These are phyloP conservation scores for Numenius arquata DNA, from an alignment of 2,113 vertebrate species.

Conservation along the genomic window DNA sequence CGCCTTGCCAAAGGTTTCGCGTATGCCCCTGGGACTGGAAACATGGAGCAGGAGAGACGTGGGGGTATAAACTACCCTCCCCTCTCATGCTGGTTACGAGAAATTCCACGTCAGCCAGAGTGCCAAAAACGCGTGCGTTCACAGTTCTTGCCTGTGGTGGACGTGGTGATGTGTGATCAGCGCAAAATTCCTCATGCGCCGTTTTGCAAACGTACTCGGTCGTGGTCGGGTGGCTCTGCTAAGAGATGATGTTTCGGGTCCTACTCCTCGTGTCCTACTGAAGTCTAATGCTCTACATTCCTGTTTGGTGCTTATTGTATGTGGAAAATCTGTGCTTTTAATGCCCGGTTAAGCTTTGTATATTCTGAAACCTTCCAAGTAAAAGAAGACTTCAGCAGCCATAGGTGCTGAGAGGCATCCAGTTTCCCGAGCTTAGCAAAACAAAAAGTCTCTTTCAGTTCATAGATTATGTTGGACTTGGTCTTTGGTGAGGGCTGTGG, in stretches of 20 bases:
- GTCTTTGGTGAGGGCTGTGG: neutral
- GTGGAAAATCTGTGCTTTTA: neutral
- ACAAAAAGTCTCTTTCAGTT: neutral
- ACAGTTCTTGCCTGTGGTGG: neutral
- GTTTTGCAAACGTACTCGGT: neutral
- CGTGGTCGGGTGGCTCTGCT: neutral
- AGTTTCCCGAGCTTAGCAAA: neutral
- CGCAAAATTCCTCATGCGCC: neutral
- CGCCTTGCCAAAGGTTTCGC: neutral
- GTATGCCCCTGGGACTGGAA: neutral
- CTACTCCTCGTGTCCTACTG: neutral
- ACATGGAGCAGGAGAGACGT: neutral
- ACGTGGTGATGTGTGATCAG: neutral
- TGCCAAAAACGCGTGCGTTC: neutral
- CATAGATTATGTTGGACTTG: neutral
- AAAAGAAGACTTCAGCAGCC: neutral
- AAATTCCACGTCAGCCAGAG: neutral
- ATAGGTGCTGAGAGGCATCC: neutral
- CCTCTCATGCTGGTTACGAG: rapidly evolving
- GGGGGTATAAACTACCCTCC: neutral
- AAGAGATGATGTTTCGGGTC: neutral
- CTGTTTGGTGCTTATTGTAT: neutral
- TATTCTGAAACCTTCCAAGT: neutral
- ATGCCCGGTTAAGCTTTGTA: neutral
- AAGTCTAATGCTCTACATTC: neutral